Percentiles rank a stretch among this genome's conserved stretches.
phyloP scores from a whole-genome alignment of 2,888 invertebrate genomes.

The Dilophus febrilis region DNA sequence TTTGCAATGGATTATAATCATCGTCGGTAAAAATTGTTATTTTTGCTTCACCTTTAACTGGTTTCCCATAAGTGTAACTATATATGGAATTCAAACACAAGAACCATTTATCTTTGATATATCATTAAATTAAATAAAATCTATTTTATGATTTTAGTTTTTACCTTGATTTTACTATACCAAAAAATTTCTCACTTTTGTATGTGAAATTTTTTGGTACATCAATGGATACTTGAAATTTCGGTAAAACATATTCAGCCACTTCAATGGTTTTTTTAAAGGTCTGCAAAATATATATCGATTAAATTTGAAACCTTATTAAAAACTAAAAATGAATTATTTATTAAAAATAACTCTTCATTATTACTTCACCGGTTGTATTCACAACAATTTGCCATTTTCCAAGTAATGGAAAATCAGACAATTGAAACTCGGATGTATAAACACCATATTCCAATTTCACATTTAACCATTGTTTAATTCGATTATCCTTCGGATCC shows the following conservation, averaged over 20 bases:
- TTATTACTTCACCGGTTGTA: not conserved
- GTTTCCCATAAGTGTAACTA: constrained; percentile 72
- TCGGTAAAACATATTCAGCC: constrained; percentile 83
- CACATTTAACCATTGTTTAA: constrained; percentile 58
- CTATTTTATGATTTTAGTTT: constrained; percentile 12
- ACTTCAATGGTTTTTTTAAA: constrained; percentile 36
- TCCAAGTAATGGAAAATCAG: constrained; percentile 63
- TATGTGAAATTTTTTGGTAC: constrained; percentile 69
- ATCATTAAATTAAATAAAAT: no score
- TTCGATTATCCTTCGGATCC: constrained; percentile 56
- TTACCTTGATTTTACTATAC: constrained; percentile 64
- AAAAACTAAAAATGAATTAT: not conserved
- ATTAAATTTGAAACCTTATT: not conserved
- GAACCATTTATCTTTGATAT: not conserved
- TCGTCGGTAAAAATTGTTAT: constrained; percentile 39
- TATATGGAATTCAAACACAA: not conserved
- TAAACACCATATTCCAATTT: constrained; percentile 41
- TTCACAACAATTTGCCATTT: constrained; percentile 59
- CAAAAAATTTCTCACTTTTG: constrained; percentile 57
- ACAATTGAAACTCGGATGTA: constrained; percentile 51
- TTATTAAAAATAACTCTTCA: not conserved
- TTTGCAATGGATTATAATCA: constrained; percentile 44
- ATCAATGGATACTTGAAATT: constrained; percentile 76
- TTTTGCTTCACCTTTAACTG: constrained; percentile 71
- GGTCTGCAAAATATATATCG: not conserved